A percentile compares a stretch with the other conserved stretches of the same genome.
Evolutionary conservation across 2,888 invertebrate species (phyloP).

Genomic region (Cyaniris semiargus): DNA sequence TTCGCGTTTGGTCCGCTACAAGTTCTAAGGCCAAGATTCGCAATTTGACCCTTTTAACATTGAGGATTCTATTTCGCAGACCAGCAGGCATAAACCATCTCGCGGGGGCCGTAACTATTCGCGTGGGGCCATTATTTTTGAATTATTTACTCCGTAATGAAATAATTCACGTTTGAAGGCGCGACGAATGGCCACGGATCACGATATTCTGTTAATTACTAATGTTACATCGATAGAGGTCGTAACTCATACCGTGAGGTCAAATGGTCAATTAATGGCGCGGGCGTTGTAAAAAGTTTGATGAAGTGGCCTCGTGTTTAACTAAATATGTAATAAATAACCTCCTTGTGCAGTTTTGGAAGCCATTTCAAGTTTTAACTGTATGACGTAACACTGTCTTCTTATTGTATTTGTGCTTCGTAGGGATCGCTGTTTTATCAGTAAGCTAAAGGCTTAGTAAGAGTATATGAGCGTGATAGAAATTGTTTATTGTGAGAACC

Average conservation of each 20-base stretch:
- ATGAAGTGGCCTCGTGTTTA: neutral
- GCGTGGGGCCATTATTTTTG: constrained; percentile 77
- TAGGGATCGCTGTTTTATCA: no score
- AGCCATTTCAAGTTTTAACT: no score
- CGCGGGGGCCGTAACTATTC: constrained; percentile 69
- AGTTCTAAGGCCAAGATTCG: neutral
- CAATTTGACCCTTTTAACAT: constrained; percentile 1
- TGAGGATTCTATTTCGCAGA: neutral
- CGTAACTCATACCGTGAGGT: constrained; percentile 33
- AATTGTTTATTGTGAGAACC: no score
- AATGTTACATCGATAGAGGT: constrained; percentile 40
- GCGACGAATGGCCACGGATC: constrained; percentile 63
- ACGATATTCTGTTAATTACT: constrained; percentile 55
- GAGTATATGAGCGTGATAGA: no score
- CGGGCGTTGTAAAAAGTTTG: neutral
- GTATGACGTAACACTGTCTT: no score
- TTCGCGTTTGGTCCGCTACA: neutral
- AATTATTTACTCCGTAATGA: constrained; percentile 76
- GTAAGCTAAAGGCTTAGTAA: no score
- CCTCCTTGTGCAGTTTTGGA: no score
- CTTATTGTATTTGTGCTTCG: no score
- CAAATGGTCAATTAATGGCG: neutral
- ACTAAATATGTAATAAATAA: neutral
- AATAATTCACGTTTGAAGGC: constrained; percentile 74
- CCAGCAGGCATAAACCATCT: constrained; percentile 53